These are phyloP conservation scores for Pemphredon lugubris DNA, from an alignment of 2,888 invertebrate species.

Conservation along the genomic window DNA sequence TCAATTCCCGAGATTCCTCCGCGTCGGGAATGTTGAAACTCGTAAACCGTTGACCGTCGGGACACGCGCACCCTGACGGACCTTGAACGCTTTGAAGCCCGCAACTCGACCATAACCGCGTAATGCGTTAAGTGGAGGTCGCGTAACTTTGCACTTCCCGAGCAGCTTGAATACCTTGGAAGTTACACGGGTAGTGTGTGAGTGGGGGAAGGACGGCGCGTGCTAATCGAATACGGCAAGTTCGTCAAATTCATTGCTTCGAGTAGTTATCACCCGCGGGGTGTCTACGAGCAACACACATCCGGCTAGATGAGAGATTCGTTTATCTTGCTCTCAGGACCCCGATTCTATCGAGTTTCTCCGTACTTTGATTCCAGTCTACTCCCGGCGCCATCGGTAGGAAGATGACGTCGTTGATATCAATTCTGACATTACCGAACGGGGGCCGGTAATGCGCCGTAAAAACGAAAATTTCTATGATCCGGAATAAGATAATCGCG, in stretches of 20 bases:
- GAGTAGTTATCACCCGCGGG: conserved; percentile 43
- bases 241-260: conserved; percentile 61
- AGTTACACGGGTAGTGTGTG: conserved; percentile 55
- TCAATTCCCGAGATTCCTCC: no score
- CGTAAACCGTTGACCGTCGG: not conserved
- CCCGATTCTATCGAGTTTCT: conserved; percentile 2
- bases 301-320: conserved; percentile 28
- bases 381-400: no score
- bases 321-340: conserved; percentile 19
- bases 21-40: not conserved
- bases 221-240: conserved; percentile 62
- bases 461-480: no score
- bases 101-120: conserved; percentile 49
- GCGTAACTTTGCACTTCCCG: conserved; percentile 62
- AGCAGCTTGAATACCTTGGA: conserved; percentile 58
- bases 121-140: conserved; percentile 62
- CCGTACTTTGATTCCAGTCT: conserved; percentile 15
- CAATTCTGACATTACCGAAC: no score
- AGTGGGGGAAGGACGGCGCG: conserved; percentile 29
- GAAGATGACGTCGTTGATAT: no score
- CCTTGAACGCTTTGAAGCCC: conserved; percentile 51
- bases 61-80: conserved; percentile 15
- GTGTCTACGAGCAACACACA: conserved; percentile 13
- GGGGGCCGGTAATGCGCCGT: no score
- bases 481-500: no score